These are phyloP conservation scores for Ormyrus labotus DNA, from an alignment of 2,888 invertebrate species.

Conservation along the genomic window DNA sequence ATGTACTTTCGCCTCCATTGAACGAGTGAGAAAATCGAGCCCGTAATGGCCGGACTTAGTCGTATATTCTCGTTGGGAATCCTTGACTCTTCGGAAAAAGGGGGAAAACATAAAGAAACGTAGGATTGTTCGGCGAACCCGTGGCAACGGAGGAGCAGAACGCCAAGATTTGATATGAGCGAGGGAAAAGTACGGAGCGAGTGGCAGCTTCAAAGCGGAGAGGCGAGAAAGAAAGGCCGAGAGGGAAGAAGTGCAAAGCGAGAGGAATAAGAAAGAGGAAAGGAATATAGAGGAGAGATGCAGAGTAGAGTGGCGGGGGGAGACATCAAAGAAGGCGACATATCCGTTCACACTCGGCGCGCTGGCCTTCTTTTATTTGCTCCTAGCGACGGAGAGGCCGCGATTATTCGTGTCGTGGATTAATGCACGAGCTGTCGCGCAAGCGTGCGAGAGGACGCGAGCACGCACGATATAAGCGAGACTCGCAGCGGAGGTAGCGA, in stretches of 20 bases:
- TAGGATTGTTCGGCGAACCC: neutral
- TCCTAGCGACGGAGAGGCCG: conserved; percentile 19
- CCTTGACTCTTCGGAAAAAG: neutral
- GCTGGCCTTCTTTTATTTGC: conserved; percentile 61
- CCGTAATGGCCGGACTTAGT: conserved; percentile 23
- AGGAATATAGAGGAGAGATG: neutral
- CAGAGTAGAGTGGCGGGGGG: conserved; percentile 43
- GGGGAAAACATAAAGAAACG: neutral
- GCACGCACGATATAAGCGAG: conserved; percentile 53
- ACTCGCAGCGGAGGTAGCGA: conserved; percentile 64
- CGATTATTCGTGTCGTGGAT: conserved; percentile 54
- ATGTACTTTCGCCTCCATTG: neutral
- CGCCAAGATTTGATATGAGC: conserved; percentile 32
- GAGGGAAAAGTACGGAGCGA: neutral
- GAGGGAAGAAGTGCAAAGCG: neutral
- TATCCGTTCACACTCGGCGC: conserved; percentile 73
- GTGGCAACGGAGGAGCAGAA: conserved; percentile 14
- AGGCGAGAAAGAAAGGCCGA: neutral
- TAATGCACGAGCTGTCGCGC: conserved; percentile 49
- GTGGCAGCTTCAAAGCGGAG: no score
- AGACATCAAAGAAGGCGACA: conserved; percentile 74
- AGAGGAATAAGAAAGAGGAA: neutral
- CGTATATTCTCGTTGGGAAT: neutral
- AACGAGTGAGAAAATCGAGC: conserved; percentile 39
- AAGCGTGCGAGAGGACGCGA: conserved; percentile 31